Evolutionary conservation across 2,797 vertebrate genomes (phyloP).

Genomic region (Antennarius maculatus): DNA sequence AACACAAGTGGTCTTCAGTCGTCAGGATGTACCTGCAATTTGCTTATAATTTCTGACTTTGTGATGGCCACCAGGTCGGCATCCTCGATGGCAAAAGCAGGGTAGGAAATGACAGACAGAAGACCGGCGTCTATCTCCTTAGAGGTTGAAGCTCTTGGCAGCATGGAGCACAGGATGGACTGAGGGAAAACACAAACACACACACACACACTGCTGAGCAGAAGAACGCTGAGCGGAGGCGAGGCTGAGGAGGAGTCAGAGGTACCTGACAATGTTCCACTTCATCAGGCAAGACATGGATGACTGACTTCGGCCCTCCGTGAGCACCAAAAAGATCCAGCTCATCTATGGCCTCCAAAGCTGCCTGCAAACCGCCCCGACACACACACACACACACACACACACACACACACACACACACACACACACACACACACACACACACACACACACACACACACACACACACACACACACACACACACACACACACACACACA

Average conservation of each 20-base stretch:
- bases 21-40: constrained; percentile 86
- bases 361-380: constrained; percentile 83
- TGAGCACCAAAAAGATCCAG: constrained; percentile 96
- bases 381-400: neutral
- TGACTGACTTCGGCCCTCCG: constrained; percentile 94
- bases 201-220: neutral
- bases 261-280: constrained; percentile 97
- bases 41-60: constrained; percentile 95
- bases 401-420: neutral
- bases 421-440: neutral
- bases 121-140: constrained; percentile 99
- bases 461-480: neutral
- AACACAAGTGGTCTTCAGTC: neutral
- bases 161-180: constrained; percentile 98
- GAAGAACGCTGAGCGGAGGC: neutral
- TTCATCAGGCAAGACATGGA: constrained; percentile 97
- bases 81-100: constrained; percentile 96
- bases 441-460: neutral
- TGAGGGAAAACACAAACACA: constrained; percentile 66
- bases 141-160: constrained; percentile 95
- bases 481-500: neutral
- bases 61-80: constrained; percentile 91
- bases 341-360: constrained; percentile 97
- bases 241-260: neutral
- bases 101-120: constrained; percentile 96